Evolutionary conservation across 64 coral and sea anemone genomes (phyloP).

Genomic region (Montipora capricornis): DNA sequence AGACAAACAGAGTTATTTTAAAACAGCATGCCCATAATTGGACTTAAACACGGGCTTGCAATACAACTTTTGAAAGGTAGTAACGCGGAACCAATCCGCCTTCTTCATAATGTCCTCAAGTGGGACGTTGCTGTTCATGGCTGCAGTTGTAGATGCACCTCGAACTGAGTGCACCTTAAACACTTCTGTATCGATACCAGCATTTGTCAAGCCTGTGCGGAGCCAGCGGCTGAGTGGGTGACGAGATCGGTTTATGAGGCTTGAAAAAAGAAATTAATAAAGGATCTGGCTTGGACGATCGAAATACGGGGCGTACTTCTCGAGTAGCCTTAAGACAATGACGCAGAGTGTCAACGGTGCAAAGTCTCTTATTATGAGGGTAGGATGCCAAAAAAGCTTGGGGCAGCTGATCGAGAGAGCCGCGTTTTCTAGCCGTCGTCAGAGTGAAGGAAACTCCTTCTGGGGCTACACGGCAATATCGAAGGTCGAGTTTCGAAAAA

Average conservation of each 20-base stretch:
- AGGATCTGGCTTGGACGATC: neutral
- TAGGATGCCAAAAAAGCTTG: neutral
- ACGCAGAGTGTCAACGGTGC: neutral
- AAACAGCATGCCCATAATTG: too few relatives aligned
- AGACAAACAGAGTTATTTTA: too few relatives aligned
- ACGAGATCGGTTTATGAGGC: conserved; percentile 9
- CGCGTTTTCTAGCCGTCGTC: neutral
- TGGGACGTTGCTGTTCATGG: neutral
- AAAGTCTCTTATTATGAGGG: neutral
- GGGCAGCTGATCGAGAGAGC: neutral
- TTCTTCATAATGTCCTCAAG: conserved; percentile 11
- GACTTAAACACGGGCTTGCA: too few relatives aligned
- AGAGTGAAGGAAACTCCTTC: conserved; percentile 34
- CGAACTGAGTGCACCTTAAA: conserved; percentile 60
- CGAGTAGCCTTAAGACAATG: conserved; percentile 18
- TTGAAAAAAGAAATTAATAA: neutral
- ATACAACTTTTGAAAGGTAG: neutral
- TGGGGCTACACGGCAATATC: neutral
- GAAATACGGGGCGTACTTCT: neutral
- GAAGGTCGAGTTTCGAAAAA: too few relatives aligned
- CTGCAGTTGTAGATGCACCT: conserved; percentile 47
- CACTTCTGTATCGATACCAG: conserved; percentile 6
- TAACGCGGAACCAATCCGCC: conserved; percentile 41
- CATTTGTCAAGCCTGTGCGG: neutral
- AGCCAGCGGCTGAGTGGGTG: conserved; percentile 25